A percentile compares a stretch with the other conserved stretches of the same genome.
Evolutionary conservation across 2,888 invertebrate species (phyloP).

Genomic region (Teleogryllus oceanicus): DNA sequence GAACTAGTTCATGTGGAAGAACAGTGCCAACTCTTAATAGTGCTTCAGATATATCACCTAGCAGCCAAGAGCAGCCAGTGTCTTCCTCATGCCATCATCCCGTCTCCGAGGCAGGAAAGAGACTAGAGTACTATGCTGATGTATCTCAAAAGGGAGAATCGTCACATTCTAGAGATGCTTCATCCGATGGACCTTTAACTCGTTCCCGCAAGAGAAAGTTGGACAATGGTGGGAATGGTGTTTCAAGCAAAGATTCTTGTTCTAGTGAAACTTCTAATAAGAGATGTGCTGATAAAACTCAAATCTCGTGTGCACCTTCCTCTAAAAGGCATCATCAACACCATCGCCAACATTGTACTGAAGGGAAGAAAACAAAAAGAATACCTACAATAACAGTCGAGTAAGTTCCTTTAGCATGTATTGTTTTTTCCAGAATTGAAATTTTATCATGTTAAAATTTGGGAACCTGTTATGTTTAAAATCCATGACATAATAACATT

Average conservation of each 20-base stretch:
- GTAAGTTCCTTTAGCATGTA: background rate
- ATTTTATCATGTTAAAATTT: background rate
- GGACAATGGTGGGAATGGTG: constrained; percentile 24
- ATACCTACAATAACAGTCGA: constrained; percentile 31
- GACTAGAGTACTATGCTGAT: background rate
- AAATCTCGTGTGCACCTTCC: constrained; percentile 20
- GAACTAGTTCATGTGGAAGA: background rate
- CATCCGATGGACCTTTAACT: constrained; percentile 37
- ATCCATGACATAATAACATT: too few species aligned
- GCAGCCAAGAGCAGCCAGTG: background rate
- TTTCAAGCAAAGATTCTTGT: constrained; percentile 23
- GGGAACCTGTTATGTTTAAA: too few species aligned
- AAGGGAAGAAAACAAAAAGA: constrained; percentile 30
- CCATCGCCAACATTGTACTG: constrained; percentile 26
- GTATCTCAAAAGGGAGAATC: background rate
- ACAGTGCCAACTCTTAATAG: constrained; percentile 19
- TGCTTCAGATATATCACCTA: background rate
- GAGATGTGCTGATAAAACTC: background rate
- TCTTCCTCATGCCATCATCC: background rate
- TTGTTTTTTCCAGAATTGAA: background rate
- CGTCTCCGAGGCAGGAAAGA: background rate
- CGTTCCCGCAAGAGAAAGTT: constrained; percentile 38
- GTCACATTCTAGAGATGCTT: background rate
- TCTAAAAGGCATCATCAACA: constrained; percentile 29
- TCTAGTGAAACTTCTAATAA: constrained; percentile 24